Percentiles rank a stretch among this genome's conserved stretches.
Conservation (phyloP, 2,888 invertebrate species). For the Dioctria rufipes region DNA sequence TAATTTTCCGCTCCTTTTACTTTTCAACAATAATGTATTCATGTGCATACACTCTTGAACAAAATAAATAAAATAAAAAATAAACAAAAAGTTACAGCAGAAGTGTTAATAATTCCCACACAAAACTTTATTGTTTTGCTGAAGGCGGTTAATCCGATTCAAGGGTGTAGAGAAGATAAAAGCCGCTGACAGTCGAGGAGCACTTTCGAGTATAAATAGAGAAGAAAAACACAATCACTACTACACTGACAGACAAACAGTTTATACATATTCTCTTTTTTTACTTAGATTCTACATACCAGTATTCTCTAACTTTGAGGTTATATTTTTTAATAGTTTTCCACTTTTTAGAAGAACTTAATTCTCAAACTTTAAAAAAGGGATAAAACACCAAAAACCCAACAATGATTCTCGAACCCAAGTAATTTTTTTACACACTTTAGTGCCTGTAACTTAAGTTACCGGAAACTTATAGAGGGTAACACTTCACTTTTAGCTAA, state of each 20-base stretch:
- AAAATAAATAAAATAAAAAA: neutral
- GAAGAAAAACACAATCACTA: slow-evolving; percentile 11
- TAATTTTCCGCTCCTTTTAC: neutral
- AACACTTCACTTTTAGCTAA: too few relatives aligned
- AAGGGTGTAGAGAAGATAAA: neutral
- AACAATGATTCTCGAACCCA: too few relatives aligned
- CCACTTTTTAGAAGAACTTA: neutral
- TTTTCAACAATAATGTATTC: neutral
- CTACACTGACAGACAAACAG: slow-evolving; percentile 5
- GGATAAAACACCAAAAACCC: too few relatives aligned
- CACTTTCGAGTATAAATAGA: too few relatives aligned
- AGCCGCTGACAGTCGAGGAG: too few relatives aligned
- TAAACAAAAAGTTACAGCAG: slow-evolving; percentile 7
- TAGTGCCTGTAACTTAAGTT: too few relatives aligned
- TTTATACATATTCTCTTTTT: slow-evolving; percentile 4
- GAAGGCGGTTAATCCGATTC: slow-evolving; percentile 41
- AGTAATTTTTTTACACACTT: too few relatives aligned
- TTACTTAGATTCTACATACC: neutral
- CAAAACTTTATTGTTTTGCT: neutral
- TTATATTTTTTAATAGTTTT: slow-evolving; percentile 13
- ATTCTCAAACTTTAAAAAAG: too few relatives aligned
- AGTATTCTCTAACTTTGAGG: too few relatives aligned
- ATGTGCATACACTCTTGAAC: neutral
- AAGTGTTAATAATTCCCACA: neutral
- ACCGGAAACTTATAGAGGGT: too few relatives aligned